Percentiles rank a stretch among this genome's conserved stretches.
phyloP scores from a whole-genome alignment of 2,888 invertebrate species.

The Amphipyra tragopoginis region DNA sequence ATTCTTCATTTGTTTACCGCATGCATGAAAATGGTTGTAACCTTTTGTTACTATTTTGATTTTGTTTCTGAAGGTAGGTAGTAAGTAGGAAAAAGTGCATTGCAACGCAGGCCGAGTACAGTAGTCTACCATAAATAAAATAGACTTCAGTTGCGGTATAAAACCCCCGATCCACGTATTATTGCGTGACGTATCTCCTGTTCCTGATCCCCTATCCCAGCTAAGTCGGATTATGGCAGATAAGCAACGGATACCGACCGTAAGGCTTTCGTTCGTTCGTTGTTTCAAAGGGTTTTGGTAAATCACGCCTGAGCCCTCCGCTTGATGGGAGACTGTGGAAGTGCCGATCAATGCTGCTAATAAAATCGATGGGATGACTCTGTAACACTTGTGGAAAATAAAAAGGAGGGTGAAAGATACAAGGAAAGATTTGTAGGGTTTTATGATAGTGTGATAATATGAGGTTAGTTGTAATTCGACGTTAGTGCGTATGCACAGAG shows the following conservation, averaged over 20 bases:
- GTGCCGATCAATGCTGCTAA: conserved; percentile 2
- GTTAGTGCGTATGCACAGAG: too few relatives aligned
- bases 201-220: conserved; percentile 11
- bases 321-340: background rate
- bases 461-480: too few relatives aligned
- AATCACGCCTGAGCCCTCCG: conserved; percentile 1
- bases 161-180: conserved; percentile 4
- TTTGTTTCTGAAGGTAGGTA: too few relatives aligned
- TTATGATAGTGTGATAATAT: background rate
- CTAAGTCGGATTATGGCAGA: conserved; percentile 4
- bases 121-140: too few relatives aligned
- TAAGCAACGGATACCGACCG: conserved; percentile 9
- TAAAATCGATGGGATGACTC: conserved; percentile 28
- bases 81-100: too few relatives aligned
- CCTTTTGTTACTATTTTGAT: too few relatives aligned
- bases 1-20: too few relatives aligned
- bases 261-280: background rate
- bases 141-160: too few relatives aligned
- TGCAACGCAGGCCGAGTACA: too few relatives aligned
- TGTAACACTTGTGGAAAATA: conserved; percentile 19
- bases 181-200: conserved; percentile 4
- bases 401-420: conserved; percentile 10
- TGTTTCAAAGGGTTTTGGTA: conserved; percentile 12
- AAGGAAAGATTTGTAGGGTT: conserved; percentile 3
- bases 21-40: too few relatives aligned